Base-by-base conservation (phyloP, 2,888 invertebrate genomes). In the Tenthredo mesomela region DNA sequence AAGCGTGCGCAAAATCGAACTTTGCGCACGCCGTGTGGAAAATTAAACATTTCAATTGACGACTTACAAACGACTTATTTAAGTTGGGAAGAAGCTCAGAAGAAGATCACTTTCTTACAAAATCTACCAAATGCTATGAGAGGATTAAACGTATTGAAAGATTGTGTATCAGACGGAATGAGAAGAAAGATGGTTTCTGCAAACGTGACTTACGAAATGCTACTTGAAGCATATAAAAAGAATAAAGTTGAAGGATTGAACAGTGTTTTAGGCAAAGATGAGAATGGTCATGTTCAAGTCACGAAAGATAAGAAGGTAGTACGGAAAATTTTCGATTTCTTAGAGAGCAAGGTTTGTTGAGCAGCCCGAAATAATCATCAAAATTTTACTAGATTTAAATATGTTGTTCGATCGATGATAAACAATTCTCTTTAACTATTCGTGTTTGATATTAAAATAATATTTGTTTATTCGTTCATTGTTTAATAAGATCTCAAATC, bases 21-120 rank as follows among this genome's bases (percentile, higher is more conserved):
- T n/a, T n/a, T n/a, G n/a, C n/a, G n/a, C n/a, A n/a, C n/a, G n/a
- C n/a, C n/a, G n/a, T n/a, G n/a, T n/a, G n/a, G n/a, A n/a, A 84
- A 86, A 86, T 80, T 86, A 33, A 71, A 71, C 25, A 85, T 86
- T 67, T 47, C 85, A 6, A 54, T 21, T 15, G 61, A 37, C 75
- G 37, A 25, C 18, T 43, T 71, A 84, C 83, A n/a, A 21, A 47
- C 12, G 18, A 70, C 71, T 40, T 84, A 82, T 61, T 77, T 67
- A 7, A 86, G 43, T 80, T 84, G 85, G 83, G 78, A 84, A 21
- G 85, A 84, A 50, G 84, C 86, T 58, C 75, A 40, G 2, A 85
- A 87, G 61, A 86, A 86, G 85, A 86, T 87, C 86, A 86, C 29
- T 75, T 78, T 85, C 58, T 77, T 40, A 29, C 33, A 86, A 61